Evolutionary conservation across 2,113 vertebrate genomes (phyloP), one percentile per base, ranked within the genome.

Genomic region (Calidris pugnax): DNA sequence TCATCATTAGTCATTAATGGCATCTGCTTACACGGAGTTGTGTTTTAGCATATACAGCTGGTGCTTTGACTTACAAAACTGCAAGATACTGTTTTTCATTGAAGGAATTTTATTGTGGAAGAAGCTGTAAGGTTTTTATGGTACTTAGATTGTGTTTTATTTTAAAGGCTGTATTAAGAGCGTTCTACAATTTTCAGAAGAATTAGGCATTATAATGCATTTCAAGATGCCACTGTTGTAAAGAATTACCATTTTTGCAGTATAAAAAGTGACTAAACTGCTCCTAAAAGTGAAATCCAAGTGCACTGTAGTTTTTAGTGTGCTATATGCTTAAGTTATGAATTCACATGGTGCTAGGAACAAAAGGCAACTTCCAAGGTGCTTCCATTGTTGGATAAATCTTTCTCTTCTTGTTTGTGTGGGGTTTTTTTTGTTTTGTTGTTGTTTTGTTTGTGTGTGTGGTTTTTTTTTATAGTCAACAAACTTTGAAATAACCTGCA

Each of bases 1-100:
- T 64, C 6, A 5, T 64, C 41, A 26, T 78, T 35, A 55, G 6
- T 93, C 35, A 7, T 27, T 78, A 77, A 53, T 79, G 83, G 55
- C 24, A 75, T 80, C 53, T 87, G 28, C 69, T 92, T 87, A 71
- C n/a, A 9, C 73, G 7, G 69, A 78, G 7, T 35, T 87, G 51
- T 95, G 35, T n/a, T 85, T 93, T 27, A 82, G 55, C 37, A n/a
- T 45, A 41, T 57, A 19, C 35, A 85, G 53, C 51, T 78, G 83
- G 60, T 95, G 33, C 64, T 92, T 93, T 84, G 88, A 93, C 60
- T 95, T 89, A 62, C 39, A 96, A 92, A 92, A 53, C 27, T 84
- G 41, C 18, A 66, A 78, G 81, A 48, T 14, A 48, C 19, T 39
- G 28, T 12, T 89, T 74, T 81, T 95, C 16, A 48, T n/a, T 75